phyloP scores from a whole-genome alignment of 2,113 vertebrate species.

The Prionailurus bengalensis region DNA sequence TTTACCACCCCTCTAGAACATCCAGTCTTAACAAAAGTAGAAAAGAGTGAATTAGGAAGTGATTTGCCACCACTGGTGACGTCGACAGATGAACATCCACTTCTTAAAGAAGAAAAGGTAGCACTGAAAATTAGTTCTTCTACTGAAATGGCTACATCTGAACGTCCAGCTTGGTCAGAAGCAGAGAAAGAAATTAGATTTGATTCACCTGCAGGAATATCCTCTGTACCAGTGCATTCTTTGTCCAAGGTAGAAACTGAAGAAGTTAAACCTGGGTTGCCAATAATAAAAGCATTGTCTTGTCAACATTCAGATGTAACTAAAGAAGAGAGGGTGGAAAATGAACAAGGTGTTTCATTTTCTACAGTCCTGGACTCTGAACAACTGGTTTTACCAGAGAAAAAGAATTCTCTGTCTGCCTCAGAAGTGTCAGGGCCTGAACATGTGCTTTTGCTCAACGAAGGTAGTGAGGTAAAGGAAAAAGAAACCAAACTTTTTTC shows the following conservation, averaged over 20 bases:
- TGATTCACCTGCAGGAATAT: constrained; percentile 24
- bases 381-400: not conserved
- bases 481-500: constrained; percentile 23
- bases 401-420: constrained; percentile 42
- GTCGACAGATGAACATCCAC: not conserved
- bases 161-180: constrained; percentile 40
- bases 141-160: not conserved
- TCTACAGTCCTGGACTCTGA: constrained; percentile 21
- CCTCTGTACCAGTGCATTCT: constrained; percentile 57
- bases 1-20: not conserved
- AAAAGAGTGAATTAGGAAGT: not conserved
- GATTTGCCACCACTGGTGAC: not conserved
- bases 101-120: constrained; percentile 39
- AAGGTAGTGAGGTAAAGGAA: constrained; percentile 66
- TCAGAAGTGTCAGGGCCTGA: constrained; percentile 46
- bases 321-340: constrained; percentile 54
- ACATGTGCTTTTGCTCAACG: not conserved
- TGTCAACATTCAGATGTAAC: constrained; percentile 61
- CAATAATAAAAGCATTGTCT: constrained; percentile 52
- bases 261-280: constrained; percentile 68
- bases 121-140: not conserved
- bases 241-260: constrained; percentile 70
- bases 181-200: constrained; percentile 50
- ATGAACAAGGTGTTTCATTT: constrained; percentile 53
- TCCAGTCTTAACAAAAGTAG: constrained; percentile 35